These are phyloP conservation scores for Lasioglossum marginatum DNA, from an alignment of 2,888 invertebrate species.

Conservation along the genomic window DNA sequence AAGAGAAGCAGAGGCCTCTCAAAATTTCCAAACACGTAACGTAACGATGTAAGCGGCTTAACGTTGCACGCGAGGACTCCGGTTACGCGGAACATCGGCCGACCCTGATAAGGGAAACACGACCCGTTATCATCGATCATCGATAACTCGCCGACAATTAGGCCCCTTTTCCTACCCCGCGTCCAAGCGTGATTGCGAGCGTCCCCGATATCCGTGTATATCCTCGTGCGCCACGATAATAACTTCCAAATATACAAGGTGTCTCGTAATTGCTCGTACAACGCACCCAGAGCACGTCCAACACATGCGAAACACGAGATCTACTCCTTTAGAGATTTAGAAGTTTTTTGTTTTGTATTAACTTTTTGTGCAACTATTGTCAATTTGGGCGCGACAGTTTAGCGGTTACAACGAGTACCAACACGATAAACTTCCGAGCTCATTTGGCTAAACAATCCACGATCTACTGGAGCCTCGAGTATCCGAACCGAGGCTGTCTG, in stretches of 20 bases:
- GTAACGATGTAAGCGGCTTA: constrained; percentile 66
- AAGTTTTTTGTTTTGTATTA: too few relatives aligned
- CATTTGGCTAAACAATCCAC: too few relatives aligned
- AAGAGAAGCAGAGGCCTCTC: constrained; percentile 33
- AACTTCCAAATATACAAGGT: constrained; percentile 61
- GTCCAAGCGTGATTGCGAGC: constrained; percentile 39
- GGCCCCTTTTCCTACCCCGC: constrained; percentile 1
- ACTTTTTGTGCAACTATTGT: too few relatives aligned
- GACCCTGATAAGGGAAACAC: constrained; percentile 64
- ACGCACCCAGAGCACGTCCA: background rate
- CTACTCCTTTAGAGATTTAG: too few relatives aligned
- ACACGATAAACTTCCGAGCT: too few relatives aligned
- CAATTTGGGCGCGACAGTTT: too few relatives aligned
- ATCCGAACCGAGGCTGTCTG: too few relatives aligned
- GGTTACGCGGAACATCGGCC: constrained; percentile 63
- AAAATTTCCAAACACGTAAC: constrained; percentile 71
- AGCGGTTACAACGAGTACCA: too few relatives aligned
- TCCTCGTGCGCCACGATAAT: constrained; percentile 17
- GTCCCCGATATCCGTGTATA: constrained; percentile 17
- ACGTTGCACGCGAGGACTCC: constrained; percentile 67
- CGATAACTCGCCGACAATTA: constrained; percentile 73
- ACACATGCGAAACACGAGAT: background rate
- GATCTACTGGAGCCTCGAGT: too few relatives aligned
- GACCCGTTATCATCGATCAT: constrained; percentile 73
- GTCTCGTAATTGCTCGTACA: constrained; percentile 59